Evolutionary conservation across 2,113 vertebrate species (phyloP), one percentile per base, ranked within the genome.

Genomic region (Aythya baeri): DNA sequence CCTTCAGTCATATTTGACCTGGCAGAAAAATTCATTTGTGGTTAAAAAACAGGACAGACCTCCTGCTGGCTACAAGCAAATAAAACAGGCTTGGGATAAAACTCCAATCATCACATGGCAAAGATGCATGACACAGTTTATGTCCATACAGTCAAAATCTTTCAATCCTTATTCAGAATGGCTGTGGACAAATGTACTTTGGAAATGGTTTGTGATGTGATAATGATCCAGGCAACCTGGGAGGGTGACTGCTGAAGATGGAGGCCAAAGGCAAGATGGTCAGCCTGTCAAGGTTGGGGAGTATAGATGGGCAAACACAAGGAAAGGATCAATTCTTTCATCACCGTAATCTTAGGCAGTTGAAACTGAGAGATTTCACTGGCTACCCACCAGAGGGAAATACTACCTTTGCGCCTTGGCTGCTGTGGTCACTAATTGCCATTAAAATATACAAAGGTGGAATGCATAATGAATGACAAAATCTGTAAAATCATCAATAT

Each of bases 161-260:
- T 72, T 72, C 32, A 38, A 5, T 63, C 27, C 20, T 55, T 61
- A 17, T 65, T 66, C 27, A 41, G 16, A 6, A 5, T 61, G 43
- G 2, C 26, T 65, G 23, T 65, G 38, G 52, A 12, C 34, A 65
- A 63, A 52, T 58, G 38, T 17, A 21, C 22, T 77, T 46, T 59
- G 17, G 41, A 34, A 76, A 50, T 44, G 6, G 31, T 38, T 86
- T 17, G 20, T 82, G 55, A 17, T 0, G 0, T 29, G 7, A 32
- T 2, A 2, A 8, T 0, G 1, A 36, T 17, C 22, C 0, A 1
- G 31, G 20, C 17, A 61, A 25, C 54, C 17, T 57, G 49, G 27
- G 18, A 55, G 14, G 13, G 31, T 20, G 21, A 34, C n/a, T 3
- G 4, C 29, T 50, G 31, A 15, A 0, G 0, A 15, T 0, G 0